These are phyloP conservation scores for Diloba caeruleocephala DNA, from an alignment of 2,888 invertebrate species.

Conservation along the genomic window DNA sequence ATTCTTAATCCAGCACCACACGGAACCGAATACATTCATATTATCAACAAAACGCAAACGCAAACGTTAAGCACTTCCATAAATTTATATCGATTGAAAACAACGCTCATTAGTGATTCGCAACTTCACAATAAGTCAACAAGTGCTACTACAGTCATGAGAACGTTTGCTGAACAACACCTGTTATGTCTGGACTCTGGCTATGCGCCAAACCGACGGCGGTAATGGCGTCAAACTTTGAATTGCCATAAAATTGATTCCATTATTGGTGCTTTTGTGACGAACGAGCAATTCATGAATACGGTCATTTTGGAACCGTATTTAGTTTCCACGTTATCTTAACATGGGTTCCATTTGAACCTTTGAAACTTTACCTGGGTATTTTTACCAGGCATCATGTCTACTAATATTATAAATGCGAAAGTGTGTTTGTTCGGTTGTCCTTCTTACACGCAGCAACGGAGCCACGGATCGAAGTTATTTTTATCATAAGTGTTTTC, in stretches of 20 bases:
- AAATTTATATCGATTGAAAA: neutral
- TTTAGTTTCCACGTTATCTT: neutral
- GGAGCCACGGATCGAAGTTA: too few species aligned
- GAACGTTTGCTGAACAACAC: slow-evolving; percentile 54
- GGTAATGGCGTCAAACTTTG: slow-evolving; percentile 55
- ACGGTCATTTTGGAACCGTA: neutral
- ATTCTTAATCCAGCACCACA: too few species aligned
- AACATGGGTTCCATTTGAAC: neutral
- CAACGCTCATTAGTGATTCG: slow-evolving; percentile 34
- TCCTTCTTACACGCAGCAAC: too few species aligned
- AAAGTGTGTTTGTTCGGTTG: too few species aligned
- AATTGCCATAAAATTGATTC: slow-evolving; percentile 46
- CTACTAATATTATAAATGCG: too few species aligned
- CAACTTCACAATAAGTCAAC: slow-evolving; percentile 60
- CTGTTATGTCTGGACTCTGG: slow-evolving; percentile 58
- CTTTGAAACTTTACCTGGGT: neutral
- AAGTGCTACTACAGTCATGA: slow-evolving; percentile 60
- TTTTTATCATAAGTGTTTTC: too few species aligned
- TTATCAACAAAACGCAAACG: too few species aligned
- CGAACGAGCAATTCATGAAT: neutral
- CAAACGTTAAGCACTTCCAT: too few species aligned
- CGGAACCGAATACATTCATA: too few species aligned
- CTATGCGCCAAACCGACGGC: slow-evolving; percentile 71
- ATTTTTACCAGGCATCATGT: too few species aligned
- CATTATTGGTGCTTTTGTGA: slow-evolving; percentile 18